A percentile compares a stretch with the other conserved stretches of the same genome.
Conservation (phyloP, 2,113 vertebrate genomes). For the Seriola rivoliana region DNA sequence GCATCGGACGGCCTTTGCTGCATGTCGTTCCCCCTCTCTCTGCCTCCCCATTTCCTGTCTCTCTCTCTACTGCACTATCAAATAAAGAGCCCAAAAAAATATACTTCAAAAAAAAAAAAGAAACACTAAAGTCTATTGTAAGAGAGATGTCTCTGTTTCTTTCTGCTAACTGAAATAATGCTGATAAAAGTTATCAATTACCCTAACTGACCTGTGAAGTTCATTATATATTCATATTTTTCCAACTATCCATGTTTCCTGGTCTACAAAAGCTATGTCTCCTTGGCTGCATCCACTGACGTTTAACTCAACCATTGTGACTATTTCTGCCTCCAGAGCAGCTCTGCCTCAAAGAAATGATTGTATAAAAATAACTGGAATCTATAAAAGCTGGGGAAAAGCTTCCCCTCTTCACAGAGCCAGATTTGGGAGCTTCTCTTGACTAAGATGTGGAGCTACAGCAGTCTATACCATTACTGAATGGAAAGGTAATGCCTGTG, state of each 20-base stretch:
- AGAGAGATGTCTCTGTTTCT: not conserved
- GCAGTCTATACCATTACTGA: constrained; percentile 34
- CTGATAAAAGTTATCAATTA: not conserved
- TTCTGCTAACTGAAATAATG: not conserved
- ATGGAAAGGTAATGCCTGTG: constrained; percentile 51
- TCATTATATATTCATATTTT: constrained; percentile 2
- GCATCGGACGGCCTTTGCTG: too few relatives aligned
- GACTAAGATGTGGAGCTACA: constrained; percentile 11
- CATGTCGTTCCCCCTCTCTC: too few relatives aligned
- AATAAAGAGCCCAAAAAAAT: too few relatives aligned
- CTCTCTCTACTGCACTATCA: too few relatives aligned
- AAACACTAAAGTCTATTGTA: not conserved
- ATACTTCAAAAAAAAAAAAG: too few relatives aligned
- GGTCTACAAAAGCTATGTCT: not conserved
- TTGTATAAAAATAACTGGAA: constrained; percentile 33
- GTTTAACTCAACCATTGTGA: constrained; percentile 24
- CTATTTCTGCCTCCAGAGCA: constrained; percentile 39
- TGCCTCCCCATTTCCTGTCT: too few relatives aligned
- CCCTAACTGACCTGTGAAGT: not conserved
- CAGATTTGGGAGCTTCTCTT: constrained; percentile 28
- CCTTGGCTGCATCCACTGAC: not conserved
- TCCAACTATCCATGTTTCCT: not conserved
- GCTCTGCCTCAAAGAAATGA: constrained; percentile 29
- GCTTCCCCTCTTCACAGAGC: constrained; percentile 7
- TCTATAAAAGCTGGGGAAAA: constrained; percentile 12